Base-by-base conservation (phyloP, 2,113 vertebrate species). In the Misgurnus anguillicaudatus region DNA sequence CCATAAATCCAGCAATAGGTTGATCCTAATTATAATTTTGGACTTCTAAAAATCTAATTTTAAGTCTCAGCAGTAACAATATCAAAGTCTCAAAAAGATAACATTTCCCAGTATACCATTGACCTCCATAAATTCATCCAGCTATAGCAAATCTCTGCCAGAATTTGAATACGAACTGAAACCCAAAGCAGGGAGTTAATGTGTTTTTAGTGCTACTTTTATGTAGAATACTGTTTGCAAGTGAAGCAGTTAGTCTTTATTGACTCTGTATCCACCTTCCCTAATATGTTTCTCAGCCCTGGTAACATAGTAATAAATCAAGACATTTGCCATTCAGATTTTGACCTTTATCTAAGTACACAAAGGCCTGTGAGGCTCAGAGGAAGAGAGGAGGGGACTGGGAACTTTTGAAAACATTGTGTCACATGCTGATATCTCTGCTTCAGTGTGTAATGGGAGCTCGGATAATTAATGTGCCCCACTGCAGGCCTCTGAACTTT, bases 361-460 rank as follows among this genome's bases (percentile, higher is more conserved):
- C 21, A 69, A 42, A 36, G 58, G 62, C 19, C 53, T 51, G 71
- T 62, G 19, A 70, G 21, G 47, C 11, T 61, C 39, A 68, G 17
- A 53, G 63, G 68, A 64, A 75, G 24, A 48, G 70, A 48, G 45
- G 42, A 31, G 62, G 74, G 24, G 51, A 31, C 51, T 53, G 58
- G 53, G 64, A 41, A 45, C 64, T 61, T 79, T 79, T 75, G 76
- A 77, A 68, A 80, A 79, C 65, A 66, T 68, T 7, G 57, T 75
- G 77, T 80, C 78, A 80, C 73, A 72, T 31, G 65, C 21, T 75
- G 9, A 62, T 71, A 83, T 60, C 58, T 16, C 58, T 66, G 77
- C 8, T 53, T 51, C n/a, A 47, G 36, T 55, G 36, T 84, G 80
- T 80, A 84, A 85, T 70, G 36, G 67, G 71, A 83, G 75, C 42